Percentiles rank a stretch among this genome's conserved stretches.
These are phyloP conservation scores for Remorina albescens DNA, from an alignment of 2,797 vertebrate species.

Conservation along the genomic window DNA sequence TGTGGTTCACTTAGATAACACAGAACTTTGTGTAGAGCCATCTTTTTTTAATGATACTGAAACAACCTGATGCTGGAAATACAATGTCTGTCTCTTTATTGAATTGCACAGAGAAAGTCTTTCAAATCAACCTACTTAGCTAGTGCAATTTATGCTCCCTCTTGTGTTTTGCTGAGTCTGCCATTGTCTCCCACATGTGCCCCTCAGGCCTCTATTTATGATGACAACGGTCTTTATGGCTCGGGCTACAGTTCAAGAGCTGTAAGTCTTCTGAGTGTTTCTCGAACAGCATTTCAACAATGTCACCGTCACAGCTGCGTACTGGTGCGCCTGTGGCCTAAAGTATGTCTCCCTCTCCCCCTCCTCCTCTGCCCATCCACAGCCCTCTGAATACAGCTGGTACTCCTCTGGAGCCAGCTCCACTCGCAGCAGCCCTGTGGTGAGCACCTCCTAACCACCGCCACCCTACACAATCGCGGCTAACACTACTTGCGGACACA, in stretches of 20 bases:
- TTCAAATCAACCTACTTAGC: slow-evolving; percentile 16
- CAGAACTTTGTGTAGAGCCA: slow-evolving; percentile 24
- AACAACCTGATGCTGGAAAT: slow-evolving; percentile 28
- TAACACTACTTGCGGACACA: slow-evolving; percentile 43
- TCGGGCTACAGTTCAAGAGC: slow-evolving; percentile 86
- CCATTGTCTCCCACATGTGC: slow-evolving; percentile 72
- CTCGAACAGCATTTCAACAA: slow-evolving; percentile 19
- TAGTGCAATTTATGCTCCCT: slow-evolving; percentile 27
- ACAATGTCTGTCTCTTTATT: slow-evolving; percentile 36
- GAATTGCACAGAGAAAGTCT: slow-evolving; percentile 30
- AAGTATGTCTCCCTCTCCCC: slow-evolving; percentile 45
- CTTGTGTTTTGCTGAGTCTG: slow-evolving; percentile 66
- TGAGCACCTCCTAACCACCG: slow-evolving; percentile 81
- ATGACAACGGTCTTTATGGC: slow-evolving; percentile 85
- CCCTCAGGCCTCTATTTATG: slow-evolving; percentile 88
- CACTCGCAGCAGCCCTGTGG: slow-evolving; percentile 92
- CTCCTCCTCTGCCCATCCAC: slow-evolving; percentile 50
- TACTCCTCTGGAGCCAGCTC: slow-evolving; percentile 93
- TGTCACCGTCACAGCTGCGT: slow-evolving; percentile 28
- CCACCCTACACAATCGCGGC: slow-evolving; percentile 60
- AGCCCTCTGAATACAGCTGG: slow-evolving; percentile 97
- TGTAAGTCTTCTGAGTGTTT: slow-evolving; percentile 86
- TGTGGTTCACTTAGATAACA: slow-evolving; percentile 47
- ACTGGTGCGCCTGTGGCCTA: slow-evolving; percentile 27
- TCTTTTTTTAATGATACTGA: slow-evolving; percentile 40